Evolutionary conservation across 1,140 invertebrate species (phyloP), one percentile per base, ranked within the genome.

Genomic region (Planococcus citri): DNA sequence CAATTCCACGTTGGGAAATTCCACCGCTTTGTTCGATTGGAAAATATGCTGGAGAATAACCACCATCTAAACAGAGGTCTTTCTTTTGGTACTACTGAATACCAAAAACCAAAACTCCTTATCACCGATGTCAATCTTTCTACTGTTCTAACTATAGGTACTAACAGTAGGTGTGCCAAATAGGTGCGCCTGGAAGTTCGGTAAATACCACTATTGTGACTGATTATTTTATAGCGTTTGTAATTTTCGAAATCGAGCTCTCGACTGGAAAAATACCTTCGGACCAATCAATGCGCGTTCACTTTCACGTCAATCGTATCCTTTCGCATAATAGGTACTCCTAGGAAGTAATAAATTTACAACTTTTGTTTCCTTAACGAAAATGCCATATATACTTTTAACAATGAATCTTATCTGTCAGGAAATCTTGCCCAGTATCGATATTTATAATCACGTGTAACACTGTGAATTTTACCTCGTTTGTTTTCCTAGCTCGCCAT

Each of bases 171-270:
- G 60, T 64, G 60, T 64, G 60, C 60, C 60, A 64, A 64, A 64
- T 64, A 64, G 60, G 60, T 25, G 60, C 60, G 60, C 60, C 60
- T 64, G 21, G 22, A 64, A 64, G 60, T 27, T 64, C 17, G 22
- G 60, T 64, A 64, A 64, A 64, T 64, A 64, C 60, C 60, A 64
- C 60, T 24, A 25, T 64, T 64, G 60, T 64, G 60, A 64, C 60
- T 64, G 41, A 51, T 51, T 9, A 51, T 51, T 51, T 51, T 51
- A 51, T 51, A 17, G 17, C 41, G 41, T 17, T 51, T 14, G 41
- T 51, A 14, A 20, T 51, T 51, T 51, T n/a, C 41, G 41, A 51
- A 9, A 20, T 51, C 2, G 41, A 51, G 41, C 41, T 20, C 12
- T 51, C 12, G 41, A 51, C 6, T 20, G 41, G 41, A 51, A 51